Conservation (phyloP, 35 echinoderm and acorn worm species). For the Apostichopus japonicus region DNA sequence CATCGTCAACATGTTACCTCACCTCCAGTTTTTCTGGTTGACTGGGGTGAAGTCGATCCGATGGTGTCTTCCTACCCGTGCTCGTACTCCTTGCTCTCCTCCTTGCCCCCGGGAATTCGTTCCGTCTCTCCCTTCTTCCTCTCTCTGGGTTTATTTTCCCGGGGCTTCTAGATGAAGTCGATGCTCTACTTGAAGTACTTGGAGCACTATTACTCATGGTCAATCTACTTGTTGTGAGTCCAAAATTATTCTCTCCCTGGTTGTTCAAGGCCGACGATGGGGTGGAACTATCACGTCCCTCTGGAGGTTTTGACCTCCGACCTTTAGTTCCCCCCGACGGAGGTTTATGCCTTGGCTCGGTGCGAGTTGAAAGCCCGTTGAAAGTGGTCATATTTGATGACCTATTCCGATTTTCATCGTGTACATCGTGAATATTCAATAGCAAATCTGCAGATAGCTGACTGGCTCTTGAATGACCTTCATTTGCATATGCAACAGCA, state of each 20-base stretch:
- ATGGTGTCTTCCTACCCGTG: conserved; percentile 37
- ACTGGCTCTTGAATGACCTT: neutral
- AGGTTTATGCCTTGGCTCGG: neutral
- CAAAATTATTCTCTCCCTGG: neutral
- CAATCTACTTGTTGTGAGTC: conserved; percentile 12
- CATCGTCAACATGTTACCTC: neutral
- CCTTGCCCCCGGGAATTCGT: neutral
- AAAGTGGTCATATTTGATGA: neutral
- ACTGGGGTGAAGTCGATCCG: conserved; percentile 41
- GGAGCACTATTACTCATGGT: conserved; percentile 9
- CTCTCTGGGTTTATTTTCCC: neutral
- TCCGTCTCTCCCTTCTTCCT: conserved; percentile 15
- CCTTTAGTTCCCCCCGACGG: conserved; percentile 12
- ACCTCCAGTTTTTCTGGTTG: conserved; percentile 63
- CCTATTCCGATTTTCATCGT: neutral
- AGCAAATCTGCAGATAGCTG: neutral
- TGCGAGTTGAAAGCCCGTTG: neutral
- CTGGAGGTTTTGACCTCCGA: neutral
- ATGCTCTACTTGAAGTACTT: conserved; percentile 47
- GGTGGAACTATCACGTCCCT: neutral
- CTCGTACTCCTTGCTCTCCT: conserved; percentile 69
- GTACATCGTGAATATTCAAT: neutral
- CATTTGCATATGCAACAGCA: neutral
- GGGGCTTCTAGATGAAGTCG: neutral
- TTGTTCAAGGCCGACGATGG: neutral